Base-by-base conservation (phyloP, 2,797 vertebrate genomes). In the Prunella strophiata region DNA sequence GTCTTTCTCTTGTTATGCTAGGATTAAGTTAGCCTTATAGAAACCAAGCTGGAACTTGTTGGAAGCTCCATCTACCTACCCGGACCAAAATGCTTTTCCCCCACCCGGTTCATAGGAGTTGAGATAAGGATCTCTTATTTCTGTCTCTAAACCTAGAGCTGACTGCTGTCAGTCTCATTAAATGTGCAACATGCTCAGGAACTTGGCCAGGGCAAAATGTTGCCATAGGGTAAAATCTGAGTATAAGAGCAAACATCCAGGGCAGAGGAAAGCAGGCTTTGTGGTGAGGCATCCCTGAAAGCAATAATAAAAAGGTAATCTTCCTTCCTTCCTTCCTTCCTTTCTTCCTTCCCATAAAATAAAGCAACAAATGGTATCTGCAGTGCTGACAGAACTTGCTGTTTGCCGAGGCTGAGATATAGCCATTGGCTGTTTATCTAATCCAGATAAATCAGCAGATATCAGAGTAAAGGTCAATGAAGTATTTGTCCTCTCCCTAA, bases 391-490 rank as follows among this genome's bases (percentile, higher is more conserved):
- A 96, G 84, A 95, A 85, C 32, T 43, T 68, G 43, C 55, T 96
- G 72, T 93, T 94, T 96, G 89, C 91, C 6, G 25, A 95, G 89
- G 73, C 59, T 89, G 67, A 91, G 81, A 30, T 92, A 85, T n/a
- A 94, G 91, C 81, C 89, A 73, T 77, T 38, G 91, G 59, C 85
- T 96, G 82, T 92, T 96, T 96, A 78, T 67, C 88, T 83, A 94
- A 55, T n/a, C 34, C 70, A 93, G 89, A 95, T 95, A 95, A 94
- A 95, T 58, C 91, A 86, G 91, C 61, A 93, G 88, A 86, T 95
- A 87, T 71, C 73, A 85, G 88, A 85, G 68, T 88, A 97, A 97
- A 96, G 94, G 94, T 95, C 96, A 96, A 54, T 43, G 71, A 81
- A 92, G 75, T 82, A 92, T 96, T 93, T 96, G 86, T 65, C 70